Conservation (phyloP, 92 coral and sea anemone genomes). For the Parazoanthus atlanticus region DNA sequence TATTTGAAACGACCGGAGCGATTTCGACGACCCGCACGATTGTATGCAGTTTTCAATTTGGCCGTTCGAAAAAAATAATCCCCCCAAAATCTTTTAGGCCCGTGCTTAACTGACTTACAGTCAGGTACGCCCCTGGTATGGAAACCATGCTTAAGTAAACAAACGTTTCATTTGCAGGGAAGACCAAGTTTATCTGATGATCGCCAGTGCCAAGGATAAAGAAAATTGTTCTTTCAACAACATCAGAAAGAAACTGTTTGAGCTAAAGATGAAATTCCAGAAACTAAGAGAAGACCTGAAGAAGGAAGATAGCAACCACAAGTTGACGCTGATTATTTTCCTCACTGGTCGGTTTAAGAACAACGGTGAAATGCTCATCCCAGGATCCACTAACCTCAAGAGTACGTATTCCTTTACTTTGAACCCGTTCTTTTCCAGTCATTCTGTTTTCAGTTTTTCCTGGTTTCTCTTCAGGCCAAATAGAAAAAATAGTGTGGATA, state of each 20-base stretch:
- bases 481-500: too few relatives aligned
- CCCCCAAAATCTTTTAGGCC: too few relatives aligned
- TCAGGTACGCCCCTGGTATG: too few relatives aligned
- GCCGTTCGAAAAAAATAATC: too few relatives aligned
- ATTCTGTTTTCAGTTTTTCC: background rate
- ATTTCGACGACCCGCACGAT: too few relatives aligned
- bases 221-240: constrained; percentile 40
- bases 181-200: constrained; percentile 28
- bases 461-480: background rate
- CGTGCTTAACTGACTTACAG: too few relatives aligned
- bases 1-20: too few relatives aligned
- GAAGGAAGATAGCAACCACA: constrained; percentile 18
- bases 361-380: constrained; percentile 39
- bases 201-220: constrained; percentile 34
- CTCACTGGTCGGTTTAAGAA: constrained; percentile 43
- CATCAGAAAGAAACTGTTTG: constrained; percentile 32
- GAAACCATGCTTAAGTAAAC: background rate
- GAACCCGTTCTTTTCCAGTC: background rate
- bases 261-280: constrained; percentile 34
- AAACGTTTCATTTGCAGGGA: background rate
- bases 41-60: too few relatives aligned
- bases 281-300: constrained; percentile 33
- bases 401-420: constrained; percentile 17
- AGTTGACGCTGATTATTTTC: constrained; percentile 29
- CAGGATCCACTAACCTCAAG: constrained; percentile 36